Base-by-base conservation (phyloP, 2,113 vertebrate species). In the Bostrychus sinensis region DNA sequence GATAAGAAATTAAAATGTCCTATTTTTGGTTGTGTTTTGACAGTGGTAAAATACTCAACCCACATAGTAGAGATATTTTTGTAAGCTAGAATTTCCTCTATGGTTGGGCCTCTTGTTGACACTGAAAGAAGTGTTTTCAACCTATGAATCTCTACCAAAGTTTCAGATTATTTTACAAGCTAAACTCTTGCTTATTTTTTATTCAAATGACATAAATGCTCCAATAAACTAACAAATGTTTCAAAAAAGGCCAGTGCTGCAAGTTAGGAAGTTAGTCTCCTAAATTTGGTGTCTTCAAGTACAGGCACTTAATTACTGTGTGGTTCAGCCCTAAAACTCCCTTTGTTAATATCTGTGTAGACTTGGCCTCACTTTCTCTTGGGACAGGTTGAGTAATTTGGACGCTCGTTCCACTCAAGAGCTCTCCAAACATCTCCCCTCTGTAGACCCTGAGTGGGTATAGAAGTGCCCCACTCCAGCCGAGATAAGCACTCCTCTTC, bases 401-500 rank as follows among this genome's bases (percentile, higher is more conserved):
- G 80, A 86, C 80, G 78, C 84, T 81, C 80, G 82, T 79, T 89
- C 78, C 61, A 68, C 86, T 88, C 22, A 72, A 91, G 84, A 50
- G 77, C 84, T 58, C 86, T 88, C 81, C 81, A 89, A 84, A 78
- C 66, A 66, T 66, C 66, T 61, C 60, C 70, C 71, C 78, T 80
- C 77, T 63, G 77, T 80, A 39, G 37, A 88, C 69, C 50, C 63
- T 39, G 77, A 77, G 82, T 57, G 60, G 68, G 77, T 66, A 25
- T 20, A 25, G 61, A 80, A 84, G 86, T 83, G 80, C 46, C 78
- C 65, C 79, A 70, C 84, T 88, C 79, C 65, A 53, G 53, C 42
- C 36, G 54, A 32, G 22, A 39, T 72, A 80, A 81, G 70, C 78
- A 65, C 38, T 72, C 65, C 26, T 68, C 70, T 45, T 45, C 6